These are phyloP conservation scores for Scaptodrosophila lebanonensis DNA, from an alignment of 1,140 invertebrate genomes.

Conservation along the genomic window DNA sequence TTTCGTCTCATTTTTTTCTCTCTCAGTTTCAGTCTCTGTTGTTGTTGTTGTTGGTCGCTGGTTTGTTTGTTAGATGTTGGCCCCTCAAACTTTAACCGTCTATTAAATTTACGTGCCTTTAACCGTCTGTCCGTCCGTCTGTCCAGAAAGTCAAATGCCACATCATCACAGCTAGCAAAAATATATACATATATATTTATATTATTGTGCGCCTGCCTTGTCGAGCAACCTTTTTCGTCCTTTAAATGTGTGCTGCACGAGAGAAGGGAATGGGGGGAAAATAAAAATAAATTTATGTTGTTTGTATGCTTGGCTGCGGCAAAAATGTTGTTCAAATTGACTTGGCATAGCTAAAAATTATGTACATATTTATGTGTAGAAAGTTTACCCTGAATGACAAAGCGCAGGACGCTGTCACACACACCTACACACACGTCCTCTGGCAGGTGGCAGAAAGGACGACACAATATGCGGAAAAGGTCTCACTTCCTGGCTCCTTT, in stretches of 20 bases:
- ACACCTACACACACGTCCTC: too few species aligned
- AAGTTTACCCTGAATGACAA: slow-evolving; percentile 13
- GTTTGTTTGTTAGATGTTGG: slow-evolving; percentile 21
- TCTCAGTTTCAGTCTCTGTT: not conserved
- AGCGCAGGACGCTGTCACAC: too few species aligned
- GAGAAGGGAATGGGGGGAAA: too few species aligned
- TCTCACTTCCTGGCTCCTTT: too few species aligned
- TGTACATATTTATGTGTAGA: slow-evolving; percentile 3
- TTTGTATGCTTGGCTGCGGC: not conserved
- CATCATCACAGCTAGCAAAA: slow-evolving; percentile 58
- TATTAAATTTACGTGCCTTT: slow-evolving; percentile 53
- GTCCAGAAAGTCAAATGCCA: slow-evolving; percentile 56
- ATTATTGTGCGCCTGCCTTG: slow-evolving; percentile 2
- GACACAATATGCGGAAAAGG: too few species aligned
- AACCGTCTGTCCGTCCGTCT: too few species aligned
- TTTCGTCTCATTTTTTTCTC: slow-evolving; percentile 27
- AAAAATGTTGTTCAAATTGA: slow-evolving; percentile 53
- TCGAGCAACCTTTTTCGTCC: slow-evolving; percentile 26
- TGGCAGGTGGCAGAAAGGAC: too few species aligned
- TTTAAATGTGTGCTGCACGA: slow-evolving; percentile 28
- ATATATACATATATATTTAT: slow-evolving; percentile 13
- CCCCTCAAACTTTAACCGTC: slow-evolving; percentile 28
- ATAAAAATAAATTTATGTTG: too few species aligned
- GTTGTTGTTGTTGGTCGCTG: not conserved
- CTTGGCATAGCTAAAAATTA: slow-evolving; percentile 37